These are phyloP conservation scores for Thaleichthys pacificus DNA, from an alignment of 2,797 vertebrate species.

Conservation along the genomic window DNA sequence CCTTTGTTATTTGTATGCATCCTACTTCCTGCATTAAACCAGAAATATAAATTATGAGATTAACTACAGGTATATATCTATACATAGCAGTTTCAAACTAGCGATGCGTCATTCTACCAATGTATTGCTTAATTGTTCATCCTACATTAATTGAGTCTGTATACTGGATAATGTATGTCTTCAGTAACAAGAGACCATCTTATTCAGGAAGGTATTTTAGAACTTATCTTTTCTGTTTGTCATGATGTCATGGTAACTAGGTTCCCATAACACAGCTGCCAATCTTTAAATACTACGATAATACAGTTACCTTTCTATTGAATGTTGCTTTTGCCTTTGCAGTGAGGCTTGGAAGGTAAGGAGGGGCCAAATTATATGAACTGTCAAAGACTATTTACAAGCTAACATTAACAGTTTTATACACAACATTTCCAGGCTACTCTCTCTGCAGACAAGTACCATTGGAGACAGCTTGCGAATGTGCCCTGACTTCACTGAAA, in stretches of 20 bases:
- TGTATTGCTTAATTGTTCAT: neutral
- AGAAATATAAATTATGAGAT: slow-evolving; percentile 11
- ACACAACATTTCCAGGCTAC: too few species aligned
- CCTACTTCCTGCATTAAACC: neutral
- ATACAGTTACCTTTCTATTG: neutral
- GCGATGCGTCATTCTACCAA: neutral
- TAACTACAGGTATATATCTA: slow-evolving; percentile 1
- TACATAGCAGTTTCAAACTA: neutral
- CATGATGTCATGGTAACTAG: neutral
- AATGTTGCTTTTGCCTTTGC: neutral
- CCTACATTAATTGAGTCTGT: neutral
- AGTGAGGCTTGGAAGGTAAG: neutral
- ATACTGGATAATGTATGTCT: neutral
- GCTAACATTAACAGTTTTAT: too few species aligned
- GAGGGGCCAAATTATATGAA: too few species aligned
- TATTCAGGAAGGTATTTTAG: neutral
- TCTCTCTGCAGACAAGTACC: too few species aligned
- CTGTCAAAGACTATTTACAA: neutral
- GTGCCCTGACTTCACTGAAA: too few species aligned
- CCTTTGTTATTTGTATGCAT: neutral
- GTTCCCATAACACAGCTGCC: slow-evolving; percentile 1
- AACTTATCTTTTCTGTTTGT: neutral
- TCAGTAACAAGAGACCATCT: slow-evolving; percentile 8
- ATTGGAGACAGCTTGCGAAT: too few species aligned
- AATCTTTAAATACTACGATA: neutral